A percentile compares a stretch with the other conserved stretches of the same genome.
Conservation (phyloP, 2,888 invertebrate species). For the Pyrocoelia pectoralis region DNA sequence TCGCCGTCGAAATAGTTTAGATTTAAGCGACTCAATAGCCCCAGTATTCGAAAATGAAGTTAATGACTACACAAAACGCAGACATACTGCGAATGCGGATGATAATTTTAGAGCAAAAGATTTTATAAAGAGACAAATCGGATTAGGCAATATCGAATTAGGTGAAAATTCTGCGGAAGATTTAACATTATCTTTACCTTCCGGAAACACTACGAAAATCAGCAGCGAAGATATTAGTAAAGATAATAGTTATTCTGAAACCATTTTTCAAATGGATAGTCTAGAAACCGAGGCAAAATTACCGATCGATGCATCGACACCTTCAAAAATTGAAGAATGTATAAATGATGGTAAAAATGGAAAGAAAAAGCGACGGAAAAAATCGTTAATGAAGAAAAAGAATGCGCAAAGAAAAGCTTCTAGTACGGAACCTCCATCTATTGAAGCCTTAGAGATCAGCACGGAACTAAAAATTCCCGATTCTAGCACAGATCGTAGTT, state of each 20-base stretch:
- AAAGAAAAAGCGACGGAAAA: constrained; percentile 82
- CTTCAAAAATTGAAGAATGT: constrained; percentile 33
- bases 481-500: constrained; percentile 57
- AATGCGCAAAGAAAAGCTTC: constrained; percentile 75
- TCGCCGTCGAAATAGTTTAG: constrained; percentile 56
- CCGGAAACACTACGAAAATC: constrained; percentile 43
- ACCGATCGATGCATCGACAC: constrained; percentile 43
- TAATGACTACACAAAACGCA: constrained; percentile 71
- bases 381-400: constrained; percentile 76
- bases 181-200: constrained; percentile 54
- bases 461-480: constrained; percentile 55
- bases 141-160: constrained; percentile 57
- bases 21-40: constrained; percentile 48
- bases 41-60: constrained; percentile 70
- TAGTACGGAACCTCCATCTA: constrained; percentile 64
- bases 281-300: constrained; percentile 62
- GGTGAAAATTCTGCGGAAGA: constrained; percentile 55
- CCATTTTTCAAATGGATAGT: constrained; percentile 74
- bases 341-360: constrained; percentile 65
- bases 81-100: constrained; percentile 60
- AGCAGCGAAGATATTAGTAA: constrained; percentile 57
- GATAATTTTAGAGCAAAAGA: constrained; percentile 51
- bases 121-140: constrained; percentile 58
- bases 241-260: constrained; percentile 62
- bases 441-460: constrained; percentile 61